Evolutionary conservation across 2,888 invertebrate genomes (phyloP).

Genomic region (Netelia inedita): DNA sequence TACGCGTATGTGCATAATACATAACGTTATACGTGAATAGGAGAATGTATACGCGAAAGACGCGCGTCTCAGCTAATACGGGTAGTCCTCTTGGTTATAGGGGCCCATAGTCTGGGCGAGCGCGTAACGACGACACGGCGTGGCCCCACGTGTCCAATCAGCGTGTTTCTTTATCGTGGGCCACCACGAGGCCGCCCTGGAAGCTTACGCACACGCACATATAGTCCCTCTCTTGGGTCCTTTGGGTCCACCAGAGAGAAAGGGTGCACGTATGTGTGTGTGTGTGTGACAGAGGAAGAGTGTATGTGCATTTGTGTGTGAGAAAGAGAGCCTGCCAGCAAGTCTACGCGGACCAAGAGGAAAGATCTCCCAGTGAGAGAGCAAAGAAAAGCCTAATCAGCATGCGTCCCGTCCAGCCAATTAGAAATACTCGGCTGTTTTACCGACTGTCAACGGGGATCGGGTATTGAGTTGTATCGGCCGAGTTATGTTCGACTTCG

Average conservation of each 20-base stretch:
- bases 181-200: slow-evolving; percentile 76
- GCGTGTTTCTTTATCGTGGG: slow-evolving; percentile 80
- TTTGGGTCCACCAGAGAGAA: slow-evolving; percentile 14
- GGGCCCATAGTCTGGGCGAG: slow-evolving; percentile 61
- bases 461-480: slow-evolving; percentile 85
- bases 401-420: slow-evolving; percentile 84
- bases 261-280: background rate
- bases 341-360: slow-evolving; percentile 46
- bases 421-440: slow-evolving; percentile 84
- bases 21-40: slow-evolving; percentile 34
- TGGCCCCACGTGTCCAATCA: slow-evolving; percentile 82
- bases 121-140: slow-evolving; percentile 76
- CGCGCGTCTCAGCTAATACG: slow-evolving; percentile 68
- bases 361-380: slow-evolving; percentile 68
- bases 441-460: slow-evolving; percentile 84
- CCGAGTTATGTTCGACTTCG: slow-evolving; percentile 84
- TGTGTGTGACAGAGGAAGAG: background rate
- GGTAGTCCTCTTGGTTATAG: slow-evolving; percentile 56
- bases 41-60: slow-evolving; percentile 50
- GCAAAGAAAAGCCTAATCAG: slow-evolving; percentile 84
- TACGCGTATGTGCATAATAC: slow-evolving; percentile 58
- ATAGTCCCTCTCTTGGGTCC: slow-evolving; percentile 4
- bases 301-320: background rate
- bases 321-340: slow-evolving; percentile 33
- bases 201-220: slow-evolving; percentile 25